A percentile compares a stretch with the other conserved stretches of the same genome.
Evolutionary conservation across 2,888 invertebrate genomes (phyloP).

Genomic region (Magallana nippona): DNA sequence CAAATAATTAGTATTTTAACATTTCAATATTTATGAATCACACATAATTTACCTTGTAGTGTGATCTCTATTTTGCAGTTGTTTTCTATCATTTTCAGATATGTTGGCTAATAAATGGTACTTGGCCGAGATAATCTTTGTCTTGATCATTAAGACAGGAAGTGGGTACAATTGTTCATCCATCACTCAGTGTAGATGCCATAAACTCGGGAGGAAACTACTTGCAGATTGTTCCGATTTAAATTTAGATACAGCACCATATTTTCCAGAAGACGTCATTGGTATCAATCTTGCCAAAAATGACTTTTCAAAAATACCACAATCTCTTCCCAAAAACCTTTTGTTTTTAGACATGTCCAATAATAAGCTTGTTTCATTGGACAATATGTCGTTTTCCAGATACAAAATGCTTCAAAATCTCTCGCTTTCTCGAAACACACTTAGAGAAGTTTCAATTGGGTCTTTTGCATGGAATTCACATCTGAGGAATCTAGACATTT

Average conservation of each 20-base stretch:
- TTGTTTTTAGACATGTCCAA: not conserved
- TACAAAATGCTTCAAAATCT: not conserved
- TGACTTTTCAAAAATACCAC: not conserved
- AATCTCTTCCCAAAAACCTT: not conserved
- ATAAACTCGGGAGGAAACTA: not conserved
- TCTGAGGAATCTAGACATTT: not conserved
- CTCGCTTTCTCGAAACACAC: not conserved
- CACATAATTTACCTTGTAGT: too few relatives aligned
- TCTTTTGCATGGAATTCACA: not conserved
- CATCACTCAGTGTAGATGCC: not conserved
- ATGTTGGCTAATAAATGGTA: too few relatives aligned
- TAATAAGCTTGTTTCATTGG: not conserved
- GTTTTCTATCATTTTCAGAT: too few relatives aligned
- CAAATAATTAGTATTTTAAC: too few relatives aligned
- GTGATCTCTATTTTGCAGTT: too few relatives aligned
- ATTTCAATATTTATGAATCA: too few relatives aligned
- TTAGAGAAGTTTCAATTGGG: not conserved
- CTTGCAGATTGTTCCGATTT: not conserved
- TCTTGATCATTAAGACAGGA: not conserved
- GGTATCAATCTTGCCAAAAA: not conserved
- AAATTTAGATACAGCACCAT: not conserved
- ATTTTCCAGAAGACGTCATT: not conserved
- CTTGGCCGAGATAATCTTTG: not conserved
- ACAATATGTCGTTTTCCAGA: not conserved
- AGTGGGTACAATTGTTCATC: not conserved